phyloP scores from a whole-genome alignment of 2,888 invertebrate genomes.

The Pollenia labialis region DNA sequence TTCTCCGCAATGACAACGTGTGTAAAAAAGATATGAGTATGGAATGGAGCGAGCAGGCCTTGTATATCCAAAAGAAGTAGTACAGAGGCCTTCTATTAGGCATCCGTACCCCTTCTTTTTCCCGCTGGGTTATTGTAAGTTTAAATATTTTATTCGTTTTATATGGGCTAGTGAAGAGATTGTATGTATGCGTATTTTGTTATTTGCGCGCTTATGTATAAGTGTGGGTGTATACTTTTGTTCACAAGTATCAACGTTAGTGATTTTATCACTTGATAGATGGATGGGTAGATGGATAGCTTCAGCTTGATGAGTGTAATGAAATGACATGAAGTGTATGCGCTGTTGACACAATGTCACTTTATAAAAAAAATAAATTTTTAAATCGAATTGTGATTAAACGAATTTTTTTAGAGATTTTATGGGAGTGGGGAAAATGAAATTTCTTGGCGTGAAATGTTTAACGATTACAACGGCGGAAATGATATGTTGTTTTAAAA shows the following conservation, averaged over 20 bases:
- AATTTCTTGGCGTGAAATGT: no score
- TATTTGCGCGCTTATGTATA: neutral
- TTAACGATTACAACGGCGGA: no score
- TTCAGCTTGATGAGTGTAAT: constrained; percentile 47
- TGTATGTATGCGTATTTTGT: neutral
- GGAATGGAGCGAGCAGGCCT: no score
- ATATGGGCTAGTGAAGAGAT: neutral
- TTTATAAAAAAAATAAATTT: constrained; percentile 17
- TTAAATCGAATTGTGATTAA: constrained; percentile 37
- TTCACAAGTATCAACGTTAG: constrained; percentile 34
- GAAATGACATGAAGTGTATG: constrained; percentile 61
- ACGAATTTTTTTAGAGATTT: neutral
- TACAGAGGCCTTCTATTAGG: no score
- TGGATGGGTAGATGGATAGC: constrained; percentile 47
- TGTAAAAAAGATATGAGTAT: no score
- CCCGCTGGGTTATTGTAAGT: neutral
- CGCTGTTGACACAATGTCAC: constrained; percentile 47
- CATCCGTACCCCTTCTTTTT: no score
- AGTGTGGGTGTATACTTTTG: neutral
- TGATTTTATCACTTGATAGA: constrained; percentile 61
- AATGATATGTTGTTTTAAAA: no score
- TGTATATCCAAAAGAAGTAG: no score
- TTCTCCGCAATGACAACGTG: no score
- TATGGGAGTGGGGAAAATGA: neutral
- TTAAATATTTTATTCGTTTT: constrained; percentile 38